phyloP scores from a whole-genome alignment of 2,888 invertebrate species.

The Cosmopolites sordidus region DNA sequence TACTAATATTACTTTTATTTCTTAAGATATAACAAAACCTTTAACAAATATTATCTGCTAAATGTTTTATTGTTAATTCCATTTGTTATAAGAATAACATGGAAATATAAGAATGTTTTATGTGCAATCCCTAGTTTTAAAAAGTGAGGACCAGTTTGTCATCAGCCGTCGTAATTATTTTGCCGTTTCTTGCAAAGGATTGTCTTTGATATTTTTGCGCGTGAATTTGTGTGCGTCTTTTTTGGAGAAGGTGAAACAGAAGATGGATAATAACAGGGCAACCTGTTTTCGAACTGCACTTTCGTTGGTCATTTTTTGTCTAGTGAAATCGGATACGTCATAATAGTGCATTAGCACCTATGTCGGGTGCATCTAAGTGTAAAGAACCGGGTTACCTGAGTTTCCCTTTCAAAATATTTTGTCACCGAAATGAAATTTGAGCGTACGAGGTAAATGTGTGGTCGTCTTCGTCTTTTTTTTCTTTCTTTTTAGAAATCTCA shows the following conservation, averaged over 20 bases:
- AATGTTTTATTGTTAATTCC: no score
- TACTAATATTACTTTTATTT: no score
- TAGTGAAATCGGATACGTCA: slow-evolving; percentile 29
- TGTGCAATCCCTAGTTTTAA: no score
- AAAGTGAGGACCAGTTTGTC: slow-evolving; percentile 20
- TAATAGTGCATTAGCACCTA: slow-evolving; percentile 15
- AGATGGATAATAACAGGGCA: slow-evolving; percentile 34
- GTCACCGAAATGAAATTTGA: slow-evolving; percentile 1
- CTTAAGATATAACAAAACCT: no score
- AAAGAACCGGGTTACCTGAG: slow-evolving; percentile 5
- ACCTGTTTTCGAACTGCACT: slow-evolving; percentile 25
- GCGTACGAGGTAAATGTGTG: not conserved
- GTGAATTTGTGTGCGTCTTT: slow-evolving; percentile 14
- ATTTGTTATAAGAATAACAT: no score
- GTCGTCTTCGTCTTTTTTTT: not conserved
- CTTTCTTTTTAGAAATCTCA: no score
- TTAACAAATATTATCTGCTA: no score
- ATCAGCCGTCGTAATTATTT: slow-evolving; percentile 22
- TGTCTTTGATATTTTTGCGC: slow-evolving; percentile 26
- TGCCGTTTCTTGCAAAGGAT: slow-evolving; percentile 25
- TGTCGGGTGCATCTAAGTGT: slow-evolving; percentile 6
- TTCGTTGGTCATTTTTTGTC: slow-evolving; percentile 33
- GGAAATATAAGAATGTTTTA: no score
- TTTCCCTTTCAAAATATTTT: slow-evolving; percentile 4
- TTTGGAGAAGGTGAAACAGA: slow-evolving; percentile 30